Base-by-base conservation (phyloP, 1,140 invertebrate species). In the Copidosoma floridanum region DNA sequence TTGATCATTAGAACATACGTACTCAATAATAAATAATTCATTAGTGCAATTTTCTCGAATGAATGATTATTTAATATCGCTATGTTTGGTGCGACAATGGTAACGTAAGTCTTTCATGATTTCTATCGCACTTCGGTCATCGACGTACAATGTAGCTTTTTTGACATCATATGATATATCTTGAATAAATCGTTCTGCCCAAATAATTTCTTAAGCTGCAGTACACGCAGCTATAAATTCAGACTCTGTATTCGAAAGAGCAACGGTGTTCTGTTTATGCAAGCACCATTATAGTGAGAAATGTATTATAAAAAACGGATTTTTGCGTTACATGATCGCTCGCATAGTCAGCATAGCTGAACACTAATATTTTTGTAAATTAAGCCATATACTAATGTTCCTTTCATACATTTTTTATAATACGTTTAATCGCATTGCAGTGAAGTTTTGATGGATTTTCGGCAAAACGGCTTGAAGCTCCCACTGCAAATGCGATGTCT, bases 401-500 rank as follows among this genome's bases (percentile, higher is more conserved):
- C n/a, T n/a, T n/a, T n/a, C n/a, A n/a, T n/a, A n/a, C n/a, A n/a
- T n/a, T n/a, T n/a, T n/a, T n/a, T n/a, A n/a, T n/a, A n/a, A n/a
- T n/a, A n/a, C n/a, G n/a, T n/a, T n/a, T n/a, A n/a, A n/a, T n/a
- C n/a, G 55, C 40, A 24, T 11, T 35, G 63, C 65, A 66, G 48
- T 70, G 50, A 12, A 32, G 11, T 56, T 63, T 14, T 1, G 12
- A 35, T 3, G 65, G 64, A 32, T 65, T 65, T 23, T 60, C 55
- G 10, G 52, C 29, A 56, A 55, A 62, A 41, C 57, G 47, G 29
- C 60, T 51, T 1, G 63, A 12, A 2, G 61, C 29, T 24, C 57
- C 63, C 7, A 67, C 67, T 40, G 63, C 61, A 63, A 59, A 69
- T 6, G 60, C 24, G 14, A 71, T 69, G 46, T 72, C 69, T 11